phyloP scores from a whole-genome alignment of 2,797 vertebrate genomes.

The Philypnodon macrostomus region DNA sequence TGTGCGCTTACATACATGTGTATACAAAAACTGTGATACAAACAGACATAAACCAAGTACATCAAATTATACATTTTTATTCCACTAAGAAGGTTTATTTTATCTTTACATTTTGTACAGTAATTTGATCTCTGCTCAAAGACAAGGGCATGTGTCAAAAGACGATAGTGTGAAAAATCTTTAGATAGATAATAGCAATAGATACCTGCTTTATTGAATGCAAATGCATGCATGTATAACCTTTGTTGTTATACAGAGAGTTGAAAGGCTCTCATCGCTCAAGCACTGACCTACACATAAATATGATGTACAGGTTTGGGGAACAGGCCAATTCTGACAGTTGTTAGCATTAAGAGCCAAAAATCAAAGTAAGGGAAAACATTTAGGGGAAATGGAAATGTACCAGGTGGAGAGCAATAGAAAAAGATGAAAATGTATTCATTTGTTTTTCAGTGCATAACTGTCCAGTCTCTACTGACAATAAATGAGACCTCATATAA shows the following conservation, averaged over 20 bases:
- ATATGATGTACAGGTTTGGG: conserved; percentile 71
- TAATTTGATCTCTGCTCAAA: conserved; percentile 63
- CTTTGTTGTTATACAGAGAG: no score
- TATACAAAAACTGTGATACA: no score
- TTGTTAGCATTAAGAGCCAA: conserved; percentile 67
- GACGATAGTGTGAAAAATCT: conserved; percentile 16
- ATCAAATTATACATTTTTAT: no score
- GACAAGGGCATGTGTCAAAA: conserved; percentile 56
- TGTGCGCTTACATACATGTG: no score
- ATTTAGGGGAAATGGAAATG: conserved; percentile 12
- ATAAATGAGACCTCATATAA: no score
- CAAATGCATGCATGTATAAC: conserved; percentile 82
- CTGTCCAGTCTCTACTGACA: no score
- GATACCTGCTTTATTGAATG: conserved; percentile 65
- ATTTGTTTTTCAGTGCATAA: conserved; percentile 26
- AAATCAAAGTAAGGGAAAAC: conserved; percentile 56
- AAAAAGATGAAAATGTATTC: conserved; percentile 11
- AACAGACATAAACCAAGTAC: no score
- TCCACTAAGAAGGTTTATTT: conserved; percentile 58
- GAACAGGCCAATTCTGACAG: conserved; percentile 77
- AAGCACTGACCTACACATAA: conserved; percentile 81
- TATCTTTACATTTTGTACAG: conserved; percentile 57
- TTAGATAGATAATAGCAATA: conserved; percentile 19
- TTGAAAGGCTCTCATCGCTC: conserved; percentile 78
- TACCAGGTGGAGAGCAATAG: not conserved